Evolutionary conservation across 2,113 vertebrate genomes (phyloP).

Genomic region (Mastomys coucha): DNA sequence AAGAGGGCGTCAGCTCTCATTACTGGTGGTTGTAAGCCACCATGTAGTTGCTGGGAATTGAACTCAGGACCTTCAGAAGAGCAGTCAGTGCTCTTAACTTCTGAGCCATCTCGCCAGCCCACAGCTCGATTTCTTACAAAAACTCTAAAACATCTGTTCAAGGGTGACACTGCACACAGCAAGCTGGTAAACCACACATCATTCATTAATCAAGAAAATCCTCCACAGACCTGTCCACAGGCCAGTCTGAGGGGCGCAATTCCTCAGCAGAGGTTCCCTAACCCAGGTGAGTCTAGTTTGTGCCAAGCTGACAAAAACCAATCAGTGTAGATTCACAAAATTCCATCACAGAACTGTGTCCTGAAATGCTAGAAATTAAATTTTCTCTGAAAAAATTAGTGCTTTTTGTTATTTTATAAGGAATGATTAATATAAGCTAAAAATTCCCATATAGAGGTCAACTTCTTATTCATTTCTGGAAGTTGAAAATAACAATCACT

Average conservation of each 20-base stretch:
- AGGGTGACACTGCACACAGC: neutral
- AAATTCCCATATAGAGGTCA: neutral
- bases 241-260: neutral
- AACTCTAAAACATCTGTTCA: neutral
- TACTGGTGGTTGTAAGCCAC: too few species aligned
- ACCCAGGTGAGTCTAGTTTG: too few species aligned
- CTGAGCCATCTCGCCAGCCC: too few species aligned
- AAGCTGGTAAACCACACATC: neutral
- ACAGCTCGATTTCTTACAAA: neutral
- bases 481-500: slow-evolving; percentile 65
- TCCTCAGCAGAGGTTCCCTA: neutral
- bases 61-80: too few species aligned
- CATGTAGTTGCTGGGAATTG: too few species aligned
- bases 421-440: neutral
- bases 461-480: slow-evolving; percentile 63
- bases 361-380: neutral
- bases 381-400: neutral
- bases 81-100: too few species aligned
- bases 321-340: neutral
- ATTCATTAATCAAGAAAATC: neutral
- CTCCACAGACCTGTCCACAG: neutral
- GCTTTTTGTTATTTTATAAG: neutral
- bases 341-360: neutral
- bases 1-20: too few species aligned
- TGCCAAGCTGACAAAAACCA: neutral